A percentile compares a stretch with the other conserved stretches of the same genome.
These are phyloP conservation scores for Euproctis similis DNA, from an alignment of 2,888 invertebrate species.

Conservation along the genomic window DNA sequence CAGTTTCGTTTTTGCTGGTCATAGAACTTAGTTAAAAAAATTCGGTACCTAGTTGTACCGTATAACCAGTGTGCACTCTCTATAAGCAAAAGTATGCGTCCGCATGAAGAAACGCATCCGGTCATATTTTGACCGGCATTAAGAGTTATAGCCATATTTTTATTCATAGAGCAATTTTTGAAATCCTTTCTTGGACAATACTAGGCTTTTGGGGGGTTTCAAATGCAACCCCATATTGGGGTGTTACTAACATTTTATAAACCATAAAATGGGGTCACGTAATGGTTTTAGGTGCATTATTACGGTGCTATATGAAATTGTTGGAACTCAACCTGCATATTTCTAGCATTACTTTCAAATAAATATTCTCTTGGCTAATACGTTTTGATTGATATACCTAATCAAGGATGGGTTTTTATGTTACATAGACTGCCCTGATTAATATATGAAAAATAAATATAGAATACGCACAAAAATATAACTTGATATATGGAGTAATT, in stretches of 20 bases:
- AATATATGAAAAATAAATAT: too few relatives aligned
- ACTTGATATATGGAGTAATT: too few relatives aligned
- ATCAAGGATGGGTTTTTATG: too few relatives aligned
- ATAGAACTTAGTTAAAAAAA: too few relatives aligned
- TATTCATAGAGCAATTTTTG: constrained; percentile 68
- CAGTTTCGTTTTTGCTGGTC: too few relatives aligned
- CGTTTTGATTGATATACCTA: background rate
- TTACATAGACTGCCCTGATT: too few relatives aligned
- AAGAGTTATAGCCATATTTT: constrained; percentile 65
- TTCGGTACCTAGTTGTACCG: too few relatives aligned
- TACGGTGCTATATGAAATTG: constrained; percentile 14
- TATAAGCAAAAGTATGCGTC: constrained; percentile 34
- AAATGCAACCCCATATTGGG: constrained; percentile 21
- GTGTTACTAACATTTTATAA: constrained; percentile 23
- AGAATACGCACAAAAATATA: too few relatives aligned
- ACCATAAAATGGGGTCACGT: constrained; percentile 15
- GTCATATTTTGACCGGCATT: constrained; percentile 59
- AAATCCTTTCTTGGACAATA: constrained; percentile 46
- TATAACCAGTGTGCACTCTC: constrained; percentile 2
- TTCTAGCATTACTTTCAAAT: background rate
- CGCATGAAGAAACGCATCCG: constrained; percentile 52
- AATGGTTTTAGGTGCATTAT: constrained; percentile 18
- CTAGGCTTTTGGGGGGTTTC: constrained; percentile 25
- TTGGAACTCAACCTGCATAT: background rate
- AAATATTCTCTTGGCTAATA: background rate